Percentiles rank a stretch among this genome's conserved stretches.
Conservation (phyloP, 2,888 invertebrate genomes). For the Limenitis arthemis region DNA sequence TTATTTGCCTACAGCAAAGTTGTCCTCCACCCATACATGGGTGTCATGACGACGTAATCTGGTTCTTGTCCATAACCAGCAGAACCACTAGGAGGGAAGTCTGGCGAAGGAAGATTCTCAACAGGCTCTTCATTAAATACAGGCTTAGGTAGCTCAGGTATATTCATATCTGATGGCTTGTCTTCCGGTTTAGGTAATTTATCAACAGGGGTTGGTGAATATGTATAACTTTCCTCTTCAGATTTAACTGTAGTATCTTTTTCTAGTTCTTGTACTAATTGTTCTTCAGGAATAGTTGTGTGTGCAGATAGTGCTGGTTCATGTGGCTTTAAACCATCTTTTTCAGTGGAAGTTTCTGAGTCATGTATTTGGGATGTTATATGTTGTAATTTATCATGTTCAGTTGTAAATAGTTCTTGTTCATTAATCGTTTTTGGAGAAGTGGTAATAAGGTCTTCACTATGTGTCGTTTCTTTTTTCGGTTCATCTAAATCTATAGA, state of each 20-base stretch:
- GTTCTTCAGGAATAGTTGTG: constrained; percentile 13
- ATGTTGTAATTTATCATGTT: constrained; percentile 12
- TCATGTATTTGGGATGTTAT: constrained; percentile 20
- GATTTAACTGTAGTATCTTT: constrained; percentile 12
- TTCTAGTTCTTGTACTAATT: constrained; percentile 9
- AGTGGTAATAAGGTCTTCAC: constrained; percentile 12
- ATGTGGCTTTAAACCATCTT: constrained; percentile 1
- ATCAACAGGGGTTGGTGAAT: constrained; percentile 28
- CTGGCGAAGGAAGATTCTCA: constrained; percentile 48
- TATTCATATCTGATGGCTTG: constrained; percentile 25
- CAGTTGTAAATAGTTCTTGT: constrained; percentile 12
- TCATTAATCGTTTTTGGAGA: constrained; percentile 11
- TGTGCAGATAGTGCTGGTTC: not conserved
- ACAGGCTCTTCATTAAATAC: constrained; percentile 41
- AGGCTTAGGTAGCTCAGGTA: constrained; percentile 46
- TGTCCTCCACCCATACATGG: constrained; percentile 95
- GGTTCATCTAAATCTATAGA: constrained; percentile 1
- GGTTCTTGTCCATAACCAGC: constrained; percentile 68
- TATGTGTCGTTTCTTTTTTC: constrained; percentile 3
- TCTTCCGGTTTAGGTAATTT: constrained; percentile 40
- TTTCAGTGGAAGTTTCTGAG: constrained; percentile 18
- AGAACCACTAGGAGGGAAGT: constrained; percentile 51
- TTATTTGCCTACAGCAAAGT: constrained; percentile 94
- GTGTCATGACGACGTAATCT: constrained; percentile 88
- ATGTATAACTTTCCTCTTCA: constrained; percentile 26